Evolutionary conservation across 2,113 vertebrate genomes (phyloP), one percentile per base, ranked within the genome.

Genomic region (Zosterops japonicus): DNA sequence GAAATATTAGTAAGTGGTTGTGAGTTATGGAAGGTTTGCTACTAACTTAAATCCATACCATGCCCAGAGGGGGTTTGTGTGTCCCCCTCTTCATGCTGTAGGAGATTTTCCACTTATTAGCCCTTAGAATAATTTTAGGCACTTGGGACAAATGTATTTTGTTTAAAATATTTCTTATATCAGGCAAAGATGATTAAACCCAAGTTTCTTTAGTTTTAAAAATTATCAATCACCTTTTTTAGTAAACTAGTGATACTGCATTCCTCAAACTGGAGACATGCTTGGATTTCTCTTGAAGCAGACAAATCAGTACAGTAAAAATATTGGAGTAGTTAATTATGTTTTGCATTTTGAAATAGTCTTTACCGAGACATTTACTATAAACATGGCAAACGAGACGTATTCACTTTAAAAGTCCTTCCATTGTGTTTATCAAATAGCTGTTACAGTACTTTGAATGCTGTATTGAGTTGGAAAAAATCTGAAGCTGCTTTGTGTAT

Each of bases 371-470:
- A 67, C 44, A 47, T 95, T 88, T 94, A 90, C 92, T 83, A 49
- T 94, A 94, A 96, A 89, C 85, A 75, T 75, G 56, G 68, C 83
- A 78, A 88, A 90, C 0, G 4, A 86, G 76, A 83, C 12, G 12
- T 74, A 81, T 92, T 96, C n/a, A 76, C 65, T 96, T 78, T 87
- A 93, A 84, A 92, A 81, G 65, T 60, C 57, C 41, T 87, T 93
- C 83, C 82, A 49, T 61, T 90, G 83, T 96, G 92, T 97, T 96
- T 96, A 95, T 96, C 89, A 92, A 93, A 95, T 94, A 89, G 64
- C 76, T 90, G 84, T 87, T 94, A n/a, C 4, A 82, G 60, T 90
- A 78, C 89, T 95, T 94, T 90, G 87, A 95, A 74, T 93, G 91
- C 87, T 90, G 65, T 55, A 65, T 69, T 87, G 88, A 95, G 86